Evolutionary conservation across 1,140 invertebrate species (phyloP), one percentile per base, ranked within the genome.

Genomic region (Ips typographus): DNA sequence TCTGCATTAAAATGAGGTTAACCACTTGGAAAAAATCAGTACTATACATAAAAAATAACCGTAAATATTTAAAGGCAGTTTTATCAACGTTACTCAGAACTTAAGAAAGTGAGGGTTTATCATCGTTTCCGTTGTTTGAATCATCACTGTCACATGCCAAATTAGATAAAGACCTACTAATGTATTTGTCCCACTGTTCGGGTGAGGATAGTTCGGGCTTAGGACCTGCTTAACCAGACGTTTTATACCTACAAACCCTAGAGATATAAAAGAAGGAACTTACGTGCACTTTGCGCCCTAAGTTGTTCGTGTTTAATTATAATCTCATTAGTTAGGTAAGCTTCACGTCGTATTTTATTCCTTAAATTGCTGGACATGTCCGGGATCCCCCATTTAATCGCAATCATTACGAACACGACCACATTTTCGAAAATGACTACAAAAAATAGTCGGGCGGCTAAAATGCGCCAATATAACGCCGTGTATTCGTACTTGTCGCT

Each of bases 351-450:
- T 75, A 95, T 94, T 79, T 90, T 87, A 77, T 94, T 90, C 22
- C 86, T 83, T 53, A 96, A 83, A 67, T 89, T 85, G 38, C 85
- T 84, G 2, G 92, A 91, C 80, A 94, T 88, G 80, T 96, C 93
- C 2, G 94, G 94, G 64, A 96, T 94, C 64, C 92, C 85, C 91
- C 92, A 95, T 64, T 89, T 86, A 2, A 95, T 88, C 39, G 94
- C 80, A 77, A 94, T 92, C 81, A 93, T 92, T 37, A 93, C 87
- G 40, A 94, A 77, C 4, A 91, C 90, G 42, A 96, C 92, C 44
- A 93, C 82, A 83, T 95, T 94, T 91, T 97, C 94, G 84, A 98
- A 98, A 1, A 96, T 83, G 3, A 98, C 92, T 41, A 98, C 90
- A 80, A 98, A 98, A 1, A 88, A 88, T n/a, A 98, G 82, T 69